These are phyloP conservation scores for Sminthurides aquaticus DNA, from an alignment of 2,888 invertebrate genomes.

Conservation along the genomic window DNA sequence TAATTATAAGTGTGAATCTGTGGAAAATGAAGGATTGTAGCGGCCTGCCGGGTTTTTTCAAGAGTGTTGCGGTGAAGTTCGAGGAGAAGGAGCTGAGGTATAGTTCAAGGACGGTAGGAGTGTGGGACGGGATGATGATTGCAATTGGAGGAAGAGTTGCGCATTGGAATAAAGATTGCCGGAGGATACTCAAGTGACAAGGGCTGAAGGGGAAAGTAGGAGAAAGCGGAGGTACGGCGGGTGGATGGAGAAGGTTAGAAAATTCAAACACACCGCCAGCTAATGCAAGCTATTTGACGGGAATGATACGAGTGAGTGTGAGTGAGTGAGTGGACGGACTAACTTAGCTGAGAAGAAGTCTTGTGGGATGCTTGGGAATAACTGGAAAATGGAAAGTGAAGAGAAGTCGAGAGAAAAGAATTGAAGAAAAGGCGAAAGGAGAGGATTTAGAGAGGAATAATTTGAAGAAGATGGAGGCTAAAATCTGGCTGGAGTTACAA, in stretches of 20 bases:
- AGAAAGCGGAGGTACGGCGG: not conserved
- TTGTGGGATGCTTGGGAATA: too few species aligned
- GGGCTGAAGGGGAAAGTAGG: not conserved
- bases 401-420: not conserved
- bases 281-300: not conserved
- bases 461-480: not conserved
- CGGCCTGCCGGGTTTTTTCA: too few species aligned
- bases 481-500: slow-evolving; percentile 2
- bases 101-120: not conserved
- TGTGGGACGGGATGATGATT: not conserved
- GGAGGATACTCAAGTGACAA: not conserved
- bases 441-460: not conserved
- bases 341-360: too few species aligned
- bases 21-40: slow-evolving; percentile 26
- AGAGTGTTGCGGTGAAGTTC: not conserved
- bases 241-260: too few species aligned
- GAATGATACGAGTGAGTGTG: not conserved
- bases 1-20: slow-evolving; percentile 28
- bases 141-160: not conserved
- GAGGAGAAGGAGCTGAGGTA: not conserved
- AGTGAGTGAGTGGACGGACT: too few species aligned
- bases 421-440: not conserved
- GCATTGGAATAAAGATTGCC: not conserved
- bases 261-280: not conserved
- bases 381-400: not conserved